Conservation (phyloP, 2,888 invertebrate species). For the Apamea epomidion region DNA sequence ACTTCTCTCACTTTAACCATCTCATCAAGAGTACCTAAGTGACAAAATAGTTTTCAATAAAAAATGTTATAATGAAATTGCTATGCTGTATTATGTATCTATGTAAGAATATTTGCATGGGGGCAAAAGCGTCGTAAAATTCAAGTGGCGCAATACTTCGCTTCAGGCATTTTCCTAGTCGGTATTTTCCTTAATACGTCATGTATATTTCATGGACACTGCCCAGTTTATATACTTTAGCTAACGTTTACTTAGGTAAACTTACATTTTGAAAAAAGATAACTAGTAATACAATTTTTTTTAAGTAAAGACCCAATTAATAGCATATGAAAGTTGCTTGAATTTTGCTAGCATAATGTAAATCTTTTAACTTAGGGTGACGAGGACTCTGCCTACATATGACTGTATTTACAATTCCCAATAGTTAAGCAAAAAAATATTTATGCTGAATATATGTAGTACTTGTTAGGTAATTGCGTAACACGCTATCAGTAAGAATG, state of each 20-base stretch:
- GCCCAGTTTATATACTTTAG: slow-evolving; percentile 16
- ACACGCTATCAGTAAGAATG: too few species aligned
- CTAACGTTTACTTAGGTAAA: slow-evolving; percentile 4
- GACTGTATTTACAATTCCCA: not conserved
- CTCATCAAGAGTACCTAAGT: not conserved
- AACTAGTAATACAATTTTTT: not conserved
- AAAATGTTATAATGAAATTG: slow-evolving; percentile 19
- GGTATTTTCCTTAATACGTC: slow-evolving; percentile 48
- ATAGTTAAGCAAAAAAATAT: too few species aligned
- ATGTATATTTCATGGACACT: slow-evolving; percentile 52
- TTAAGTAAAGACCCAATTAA: not conserved
- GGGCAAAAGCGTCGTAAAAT: slow-evolving; percentile 36
- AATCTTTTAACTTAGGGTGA: not conserved
- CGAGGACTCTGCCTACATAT: not conserved
- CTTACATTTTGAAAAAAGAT: slow-evolving; percentile 14
- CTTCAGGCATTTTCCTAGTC: slow-evolving; percentile 26
- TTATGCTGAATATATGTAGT: too few species aligned
- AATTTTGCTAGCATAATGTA: not conserved
- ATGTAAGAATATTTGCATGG: slow-evolving; percentile 45
- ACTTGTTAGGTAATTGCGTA: too few species aligned
- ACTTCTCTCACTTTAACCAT: not conserved
- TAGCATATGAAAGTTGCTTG: not conserved
- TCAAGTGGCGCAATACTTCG: slow-evolving; percentile 40
- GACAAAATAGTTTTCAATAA: not conserved
- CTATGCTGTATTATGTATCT: slow-evolving; percentile 37